Evolutionary conservation across 2,113 vertebrate species (phyloP).

Genomic region (Odobenus rosmarus): DNA sequence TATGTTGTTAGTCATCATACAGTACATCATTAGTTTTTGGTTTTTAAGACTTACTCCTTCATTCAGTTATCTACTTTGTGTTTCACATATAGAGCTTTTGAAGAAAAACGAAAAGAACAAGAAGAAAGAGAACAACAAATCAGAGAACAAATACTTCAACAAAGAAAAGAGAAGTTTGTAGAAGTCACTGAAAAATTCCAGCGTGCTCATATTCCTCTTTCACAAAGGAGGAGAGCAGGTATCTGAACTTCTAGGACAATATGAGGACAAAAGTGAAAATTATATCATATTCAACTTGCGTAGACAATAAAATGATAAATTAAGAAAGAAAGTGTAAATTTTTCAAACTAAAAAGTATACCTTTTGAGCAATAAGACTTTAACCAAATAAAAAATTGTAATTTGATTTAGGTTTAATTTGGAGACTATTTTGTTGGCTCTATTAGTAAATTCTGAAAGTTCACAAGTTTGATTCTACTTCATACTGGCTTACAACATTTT

Average conservation of each 20-base stretch:
- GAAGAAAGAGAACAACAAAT: conserved; percentile 90
- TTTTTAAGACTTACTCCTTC: conserved; percentile 36
- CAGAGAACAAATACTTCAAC: conserved; percentile 90
- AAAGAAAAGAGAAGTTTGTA: conserved; percentile 90
- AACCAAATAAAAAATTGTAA: conserved; percentile 19
- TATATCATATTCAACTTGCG: neutral
- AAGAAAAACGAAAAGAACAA: conserved; percentile 89
- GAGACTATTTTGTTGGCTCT: conserved; percentile 35
- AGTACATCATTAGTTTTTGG: too few species aligned
- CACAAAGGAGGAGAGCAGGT: conserved; percentile 89
- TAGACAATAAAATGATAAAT: conserved; percentile 19
- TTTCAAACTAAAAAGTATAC: conserved; percentile 22
- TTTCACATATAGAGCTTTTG: conserved; percentile 89
- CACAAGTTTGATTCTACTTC: conserved; percentile 25
- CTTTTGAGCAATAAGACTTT: conserved; percentile 1
- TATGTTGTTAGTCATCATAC: too few species aligned
- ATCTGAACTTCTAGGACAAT: conserved; percentile 63
- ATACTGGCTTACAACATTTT: conserved; percentile 6
- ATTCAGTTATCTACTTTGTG: conserved; percentile 18
- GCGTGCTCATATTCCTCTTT: conserved; percentile 87
- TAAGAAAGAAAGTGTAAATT: conserved; percentile 11
- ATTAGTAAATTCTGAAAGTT: conserved; percentile 12
- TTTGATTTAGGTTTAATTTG: conserved; percentile 46
- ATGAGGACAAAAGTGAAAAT: conserved; percentile 30
- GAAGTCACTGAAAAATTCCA: conserved; percentile 95